Evolutionary conservation across 1,140 invertebrate genomes (phyloP), one percentile per base, ranked within the genome.

Genomic region (Magallana angulata): DNA sequence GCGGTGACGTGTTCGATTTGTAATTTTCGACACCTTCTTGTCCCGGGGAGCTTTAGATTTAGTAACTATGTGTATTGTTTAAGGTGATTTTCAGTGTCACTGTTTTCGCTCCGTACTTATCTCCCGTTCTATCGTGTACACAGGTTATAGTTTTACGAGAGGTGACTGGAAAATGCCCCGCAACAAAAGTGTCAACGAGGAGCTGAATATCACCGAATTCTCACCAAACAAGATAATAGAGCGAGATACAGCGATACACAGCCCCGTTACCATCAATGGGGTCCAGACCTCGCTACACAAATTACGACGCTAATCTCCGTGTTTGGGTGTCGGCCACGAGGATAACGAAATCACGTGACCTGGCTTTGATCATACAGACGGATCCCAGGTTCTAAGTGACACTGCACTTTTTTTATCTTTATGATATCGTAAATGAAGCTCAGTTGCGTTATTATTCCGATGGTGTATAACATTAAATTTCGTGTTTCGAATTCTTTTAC

Each of bases 141-240:
- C 8, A 62, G 14, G 68, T 71, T 30, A 71, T 11, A 71, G 68
- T 24, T 71, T 71, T 24, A 71, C 11, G 68, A 71, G 68, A 71
- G 24, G 11, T 30, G 4, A 71, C 68, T 30, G 68, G 36, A 18
- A 36, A 18, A 71, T 71, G 68, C 68, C 68, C 68, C 36, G 30
- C 68, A 71, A 71, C 68, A 30, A 36, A 71, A 71, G 68, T 71
- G 68, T 71, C 68, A 71, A 71, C 68, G 24, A 71, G 30, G 24
- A 71, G 24, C 30, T 2, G 36, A 4, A 71, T 30, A 71, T 71
- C 68, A 30, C 68, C 24, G 30, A 71, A 71, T 71, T 71, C 68
- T 71, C 18, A 71, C 68, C 68, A 30, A 71, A 71, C 24, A 30
- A 36, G 68, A 71, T 71, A 71, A 71, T 71, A 71, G 12, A 71